Conservation (phyloP, 2,113 vertebrate genomes). For the Centropus unirufus region DNA sequence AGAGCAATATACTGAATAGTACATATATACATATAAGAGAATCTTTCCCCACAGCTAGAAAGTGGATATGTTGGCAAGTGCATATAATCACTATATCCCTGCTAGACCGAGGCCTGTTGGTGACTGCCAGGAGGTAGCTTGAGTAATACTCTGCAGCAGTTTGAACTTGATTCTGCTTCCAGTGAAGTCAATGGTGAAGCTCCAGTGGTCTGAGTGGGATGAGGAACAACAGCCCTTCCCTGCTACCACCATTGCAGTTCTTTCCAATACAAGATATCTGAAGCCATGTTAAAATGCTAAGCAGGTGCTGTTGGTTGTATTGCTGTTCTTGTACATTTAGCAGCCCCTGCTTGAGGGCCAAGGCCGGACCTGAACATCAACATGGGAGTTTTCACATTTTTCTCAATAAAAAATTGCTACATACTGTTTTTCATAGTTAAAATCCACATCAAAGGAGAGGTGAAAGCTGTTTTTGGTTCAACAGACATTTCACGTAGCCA, state of each 20-base stretch:
- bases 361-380: not conserved
- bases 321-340: not conserved
- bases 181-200: not conserved
- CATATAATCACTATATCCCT: not conserved
- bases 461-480: not conserved
- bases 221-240: not conserved
- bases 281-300: not conserved
- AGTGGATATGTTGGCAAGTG: not conserved
- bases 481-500: not conserved
- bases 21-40: not conserved
- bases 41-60: not conserved
- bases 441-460: not conserved
- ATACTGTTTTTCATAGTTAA: not conserved
- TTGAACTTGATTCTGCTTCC: not conserved
- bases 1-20: not conserved
- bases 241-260: not conserved
- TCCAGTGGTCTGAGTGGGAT: accelerated
- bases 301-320: not conserved
- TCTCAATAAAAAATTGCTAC: not conserved
- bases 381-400: accelerated
- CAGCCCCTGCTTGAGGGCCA: not conserved
- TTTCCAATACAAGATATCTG: not conserved
- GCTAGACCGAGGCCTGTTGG: not conserved
- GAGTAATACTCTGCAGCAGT: not conserved
- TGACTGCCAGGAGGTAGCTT: not conserved